Conservation (phyloP, 2,888 invertebrate genomes). For the Tipula helvola region DNA sequence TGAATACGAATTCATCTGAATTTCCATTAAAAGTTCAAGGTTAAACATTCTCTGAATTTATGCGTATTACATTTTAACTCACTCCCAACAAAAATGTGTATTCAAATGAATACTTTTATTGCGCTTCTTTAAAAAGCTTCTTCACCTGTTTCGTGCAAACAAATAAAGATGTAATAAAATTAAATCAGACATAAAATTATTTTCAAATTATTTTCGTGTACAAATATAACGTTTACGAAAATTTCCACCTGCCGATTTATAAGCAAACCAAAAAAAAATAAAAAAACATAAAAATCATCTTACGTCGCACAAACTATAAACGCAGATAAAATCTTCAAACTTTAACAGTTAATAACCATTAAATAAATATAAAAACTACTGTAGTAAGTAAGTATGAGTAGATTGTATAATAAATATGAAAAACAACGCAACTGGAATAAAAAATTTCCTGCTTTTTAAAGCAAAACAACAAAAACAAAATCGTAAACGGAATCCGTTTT, state of each 20-base stretch:
- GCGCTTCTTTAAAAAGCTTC: no score
- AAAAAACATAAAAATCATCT: neutral
- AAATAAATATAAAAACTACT: neutral
- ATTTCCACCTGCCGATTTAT: neutral
- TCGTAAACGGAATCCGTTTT: neutral
- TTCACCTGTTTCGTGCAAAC: no score
- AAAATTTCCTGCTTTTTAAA: neutral
- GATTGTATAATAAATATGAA: neutral
- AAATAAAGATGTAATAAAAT: no score
- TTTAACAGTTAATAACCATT: slow-evolving; percentile 4
- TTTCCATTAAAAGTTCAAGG: no score
- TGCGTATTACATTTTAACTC: no score
- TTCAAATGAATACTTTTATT: no score
- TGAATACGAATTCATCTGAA: no score
- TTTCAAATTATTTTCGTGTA: no score
- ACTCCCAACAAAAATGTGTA: no score
- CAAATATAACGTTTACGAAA: no score
- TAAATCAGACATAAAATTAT: no score
- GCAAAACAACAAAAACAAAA: neutral
- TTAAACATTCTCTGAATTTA: no score
- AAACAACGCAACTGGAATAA: neutral
- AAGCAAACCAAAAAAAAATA: neutral
- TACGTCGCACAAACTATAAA: neutral
- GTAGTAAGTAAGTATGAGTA: neutral
- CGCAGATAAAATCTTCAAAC: neutral